Evolutionary conservation across 2,888 invertebrate genomes (phyloP), one percentile per base, ranked within the genome.

Genomic region (Pycnomerus fuliginosus): DNA sequence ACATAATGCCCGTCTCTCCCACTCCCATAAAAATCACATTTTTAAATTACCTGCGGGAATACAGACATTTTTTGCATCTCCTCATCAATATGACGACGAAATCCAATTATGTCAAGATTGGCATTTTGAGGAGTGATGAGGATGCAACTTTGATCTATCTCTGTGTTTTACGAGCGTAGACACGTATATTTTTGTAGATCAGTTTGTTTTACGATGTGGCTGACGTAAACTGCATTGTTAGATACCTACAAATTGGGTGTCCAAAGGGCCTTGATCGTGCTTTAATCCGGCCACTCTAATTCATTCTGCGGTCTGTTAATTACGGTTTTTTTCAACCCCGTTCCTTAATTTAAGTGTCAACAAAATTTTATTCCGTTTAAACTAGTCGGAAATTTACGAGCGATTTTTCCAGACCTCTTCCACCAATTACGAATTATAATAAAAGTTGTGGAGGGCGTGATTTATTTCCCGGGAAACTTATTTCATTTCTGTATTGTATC

Each of bases 381-480:
- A 20, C 20, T 20, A 5, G 5, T 8, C 5, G 5, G 4, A 20
- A 20, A 4, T 20, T 5, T 8, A 5, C 20, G 20, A 8, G 20
- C 20, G 20, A 20, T 20, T 20, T 20, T n/a, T n/a, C n/a, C n/a
- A n/a, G n/a, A n/a, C n/a, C n/a, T n/a, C n/a, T n/a, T n/a, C n/a
- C n/a, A n/a, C n/a, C n/a, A n/a, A n/a, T n/a, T n/a, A 12, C 29
- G 29, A 37, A 37, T 37, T 29, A 37, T 12, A 36, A 37, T 37
- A 20, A 37, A 37, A 37, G 27, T 29, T 29, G 32, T n/a, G n/a
- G 25, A 39, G 29, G 4, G n/a, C 25, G n/a, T 29, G 34, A 33
- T 41, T 41, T 34, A 41, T 41, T 12, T 5, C 11, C 11, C n/a
- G n/a, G 23, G 8, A 16, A 37, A 37, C 37, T 37, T 37, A 28